These are phyloP conservation scores for Diacarnus erythraeanus DNA, from an alignment of 37 sponge, comb jelly and placozoan species.

Conservation along the genomic window DNA sequence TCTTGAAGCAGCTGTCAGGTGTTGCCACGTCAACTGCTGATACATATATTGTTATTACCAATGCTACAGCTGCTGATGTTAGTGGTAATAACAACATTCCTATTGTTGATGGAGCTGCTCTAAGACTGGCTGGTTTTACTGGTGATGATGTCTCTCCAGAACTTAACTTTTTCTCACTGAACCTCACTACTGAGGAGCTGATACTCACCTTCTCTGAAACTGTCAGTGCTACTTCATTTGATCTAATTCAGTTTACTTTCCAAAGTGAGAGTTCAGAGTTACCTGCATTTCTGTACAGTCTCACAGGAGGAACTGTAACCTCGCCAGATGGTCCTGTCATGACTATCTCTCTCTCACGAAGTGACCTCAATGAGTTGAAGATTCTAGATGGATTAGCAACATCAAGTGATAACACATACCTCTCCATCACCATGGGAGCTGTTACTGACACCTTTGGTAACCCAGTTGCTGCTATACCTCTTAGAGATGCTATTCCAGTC, in stretches of 20 bases:
- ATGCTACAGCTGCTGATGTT: conserved; percentile 66
- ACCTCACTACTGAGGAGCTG: conserved; percentile 61
- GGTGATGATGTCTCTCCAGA: conserved; percentile 61
- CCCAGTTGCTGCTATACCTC: conserved; percentile 25
- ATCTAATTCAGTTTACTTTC: conserved; percentile 42
- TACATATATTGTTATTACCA: conserved; percentile 65
- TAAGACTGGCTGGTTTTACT: conserved; percentile 29
- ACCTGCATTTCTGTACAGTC: conserved; percentile 20
- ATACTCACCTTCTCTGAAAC: conserved; percentile 83
- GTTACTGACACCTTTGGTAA: conserved; percentile 68
- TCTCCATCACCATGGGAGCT: conserved; percentile 47
- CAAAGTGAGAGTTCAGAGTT: conserved; percentile 15
- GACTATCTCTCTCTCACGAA: conserved; percentile 50
- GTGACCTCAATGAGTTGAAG: conserved; percentile 84
- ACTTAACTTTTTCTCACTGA: conserved; percentile 51
- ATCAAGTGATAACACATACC: conserved; percentile 42
- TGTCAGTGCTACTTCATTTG: conserved; percentile 58
- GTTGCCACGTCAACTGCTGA: conserved; percentile 60
- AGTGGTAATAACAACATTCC: conserved; percentile 58
- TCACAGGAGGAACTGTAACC: conserved; percentile 70
- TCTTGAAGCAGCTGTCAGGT: conserved; percentile 49
- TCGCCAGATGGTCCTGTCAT: conserved; percentile 20
- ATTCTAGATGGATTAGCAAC: conserved; percentile 45
- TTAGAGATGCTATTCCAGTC: conserved; percentile 17
- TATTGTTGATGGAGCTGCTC: conserved; percentile 22